Percentiles rank a stretch among this genome's conserved stretches.
These are phyloP conservation scores for Spilarctia lutea DNA, from an alignment of 2,888 invertebrate species.

Conservation along the genomic window DNA sequence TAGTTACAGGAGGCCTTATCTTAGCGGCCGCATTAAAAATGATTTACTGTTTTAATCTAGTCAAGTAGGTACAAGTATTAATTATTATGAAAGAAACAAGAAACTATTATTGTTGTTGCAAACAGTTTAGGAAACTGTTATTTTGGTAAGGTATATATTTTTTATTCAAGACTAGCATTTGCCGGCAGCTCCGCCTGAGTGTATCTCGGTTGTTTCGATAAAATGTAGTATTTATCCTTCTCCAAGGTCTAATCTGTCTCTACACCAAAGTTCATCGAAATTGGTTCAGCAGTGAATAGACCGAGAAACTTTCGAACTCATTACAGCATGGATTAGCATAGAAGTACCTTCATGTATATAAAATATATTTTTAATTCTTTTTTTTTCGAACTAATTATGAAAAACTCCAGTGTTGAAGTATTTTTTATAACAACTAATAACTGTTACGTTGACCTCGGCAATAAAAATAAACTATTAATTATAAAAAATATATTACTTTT, in stretches of 20 bases:
- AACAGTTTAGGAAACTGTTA: neutral
- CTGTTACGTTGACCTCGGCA: neutral
- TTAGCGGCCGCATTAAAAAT: constrained; percentile 13
- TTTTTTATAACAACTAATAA: neutral
- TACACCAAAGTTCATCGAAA: too few relatives aligned
- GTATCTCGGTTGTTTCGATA: too few relatives aligned
- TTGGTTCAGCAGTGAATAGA: too few relatives aligned
- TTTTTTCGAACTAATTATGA: neutral
- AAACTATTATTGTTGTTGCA: neutral
- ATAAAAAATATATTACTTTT: too few relatives aligned
- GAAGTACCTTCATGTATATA: too few relatives aligned
- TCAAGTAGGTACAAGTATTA: neutral
- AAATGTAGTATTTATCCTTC: too few relatives aligned
- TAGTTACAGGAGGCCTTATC: constrained; percentile 23
- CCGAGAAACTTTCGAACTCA: too few relatives aligned
- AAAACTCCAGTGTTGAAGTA: neutral
- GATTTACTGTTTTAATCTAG: constrained; percentile 17
- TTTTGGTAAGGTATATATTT: neutral
- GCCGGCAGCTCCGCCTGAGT: too few relatives aligned
- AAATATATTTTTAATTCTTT: neutral
- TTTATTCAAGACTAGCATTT: neutral
- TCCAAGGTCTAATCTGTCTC: too few relatives aligned
- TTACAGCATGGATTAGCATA: too few relatives aligned
- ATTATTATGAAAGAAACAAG: too few relatives aligned
- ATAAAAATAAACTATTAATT: neutral